Evolutionary conservation across 2,888 invertebrate species (phyloP).

Genomic region (Leptopilina myrica): DNA sequence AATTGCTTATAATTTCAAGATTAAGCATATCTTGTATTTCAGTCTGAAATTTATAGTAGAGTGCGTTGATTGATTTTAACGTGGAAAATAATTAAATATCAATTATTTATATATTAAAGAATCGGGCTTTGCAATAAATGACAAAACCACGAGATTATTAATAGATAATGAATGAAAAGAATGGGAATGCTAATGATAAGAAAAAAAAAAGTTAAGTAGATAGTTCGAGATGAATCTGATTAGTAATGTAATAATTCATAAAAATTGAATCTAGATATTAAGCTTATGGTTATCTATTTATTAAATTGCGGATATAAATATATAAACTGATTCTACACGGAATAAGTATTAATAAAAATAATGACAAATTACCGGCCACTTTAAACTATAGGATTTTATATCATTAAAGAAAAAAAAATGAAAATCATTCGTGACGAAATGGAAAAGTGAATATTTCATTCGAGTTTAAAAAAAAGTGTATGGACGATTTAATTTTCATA

Average conservation of each 20-base stretch:
- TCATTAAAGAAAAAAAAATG: constrained; percentile 49
- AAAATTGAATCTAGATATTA: constrained; percentile 62
- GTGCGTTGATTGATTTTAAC: not conserved
- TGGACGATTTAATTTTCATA: constrained; percentile 2
- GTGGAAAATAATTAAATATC: not conserved
- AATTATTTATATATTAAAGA: constrained; percentile 35
- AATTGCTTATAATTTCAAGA: constrained; percentile 23
- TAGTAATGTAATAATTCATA: constrained; percentile 56
- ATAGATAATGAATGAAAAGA: constrained; percentile 47
- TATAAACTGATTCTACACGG: constrained; percentile 61
- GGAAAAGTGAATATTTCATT: constrained; percentile 21
- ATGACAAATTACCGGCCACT: constrained; percentile 72
- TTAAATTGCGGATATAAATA: constrained; percentile 66
- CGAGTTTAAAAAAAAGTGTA: constrained; percentile 14
- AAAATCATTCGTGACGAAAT: constrained; percentile 56
- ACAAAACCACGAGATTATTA: constrained; percentile 53
- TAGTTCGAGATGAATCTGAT: constrained; percentile 60
- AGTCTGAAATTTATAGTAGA: too few species aligned
- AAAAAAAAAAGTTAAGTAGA: constrained; percentile 53
- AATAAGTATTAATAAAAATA: constrained; percentile 61
- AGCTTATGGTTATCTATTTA: constrained; percentile 70
- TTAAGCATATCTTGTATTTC: too few species aligned
- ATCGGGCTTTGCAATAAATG: constrained; percentile 63
- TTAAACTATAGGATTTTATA: constrained; percentile 70
- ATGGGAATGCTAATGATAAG: constrained; percentile 47